Percentiles rank a stretch among this genome's conserved stretches.
Evolutionary conservation across 2,888 invertebrate species (phyloP).

Genomic region (Drosophila colorata): DNA sequence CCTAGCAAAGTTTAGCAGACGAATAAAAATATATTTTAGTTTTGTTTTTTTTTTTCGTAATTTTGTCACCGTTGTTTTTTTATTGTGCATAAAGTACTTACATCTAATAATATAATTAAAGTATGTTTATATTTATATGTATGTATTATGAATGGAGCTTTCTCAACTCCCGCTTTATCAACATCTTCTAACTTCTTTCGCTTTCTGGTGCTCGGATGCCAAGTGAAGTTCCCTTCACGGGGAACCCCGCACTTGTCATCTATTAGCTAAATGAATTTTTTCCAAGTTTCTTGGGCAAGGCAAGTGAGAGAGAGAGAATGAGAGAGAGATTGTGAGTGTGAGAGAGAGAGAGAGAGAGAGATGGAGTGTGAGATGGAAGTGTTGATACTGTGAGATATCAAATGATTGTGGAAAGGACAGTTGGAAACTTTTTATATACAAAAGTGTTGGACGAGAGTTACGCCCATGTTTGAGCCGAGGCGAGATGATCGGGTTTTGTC

Average conservation of each 20-base stretch:
- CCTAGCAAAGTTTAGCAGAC: too few relatives aligned
- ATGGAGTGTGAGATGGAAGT: conserved; percentile 17
- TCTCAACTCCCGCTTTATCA: conserved; percentile 60
- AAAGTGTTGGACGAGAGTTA: conserved; percentile 66
- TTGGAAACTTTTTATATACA: conserved; percentile 72
- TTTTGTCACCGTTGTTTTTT: conserved; percentile 85
- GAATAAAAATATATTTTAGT: not conserved
- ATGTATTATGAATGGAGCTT: conserved; percentile 74
- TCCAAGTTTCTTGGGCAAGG: conserved; percentile 40
- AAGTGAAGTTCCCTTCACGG: conserved; percentile 62
- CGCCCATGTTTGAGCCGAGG: conserved; percentile 37
- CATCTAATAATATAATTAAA: conserved; percentile 81
- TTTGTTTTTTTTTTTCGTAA: conserved; percentile 76
- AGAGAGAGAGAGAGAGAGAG: conserved; percentile 3
- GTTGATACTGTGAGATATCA: conserved; percentile 16
- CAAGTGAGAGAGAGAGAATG: conserved; percentile 39
- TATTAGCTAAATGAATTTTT: conserved; percentile 68
- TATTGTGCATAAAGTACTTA: conserved; percentile 84
- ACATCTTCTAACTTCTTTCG: conserved; percentile 40
- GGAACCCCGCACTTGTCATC: conserved; percentile 69
- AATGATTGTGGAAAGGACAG: conserved; percentile 33
- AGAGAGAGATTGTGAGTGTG: conserved; percentile 11
- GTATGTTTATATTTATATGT: conserved; percentile 67
- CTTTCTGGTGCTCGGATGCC: conserved; percentile 56
- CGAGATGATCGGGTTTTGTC: conserved; percentile 45